Evolutionary conservation across 1,140 invertebrate genomes (phyloP).

Genomic region (Euschistus heros): DNA sequence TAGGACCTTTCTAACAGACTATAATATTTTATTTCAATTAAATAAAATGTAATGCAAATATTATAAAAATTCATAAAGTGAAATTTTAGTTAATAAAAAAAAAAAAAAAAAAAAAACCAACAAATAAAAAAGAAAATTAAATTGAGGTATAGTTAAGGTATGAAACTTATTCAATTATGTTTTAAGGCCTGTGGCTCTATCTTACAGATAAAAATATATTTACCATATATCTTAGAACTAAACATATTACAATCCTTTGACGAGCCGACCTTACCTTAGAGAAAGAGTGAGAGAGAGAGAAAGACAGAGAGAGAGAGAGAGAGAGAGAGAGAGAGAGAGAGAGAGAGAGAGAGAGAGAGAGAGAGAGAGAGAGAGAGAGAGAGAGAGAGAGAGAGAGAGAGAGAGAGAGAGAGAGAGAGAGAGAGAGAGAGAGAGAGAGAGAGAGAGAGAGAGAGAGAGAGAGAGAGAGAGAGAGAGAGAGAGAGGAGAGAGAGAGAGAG

Average conservation of each 20-base stretch:
- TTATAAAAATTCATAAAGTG: too few species aligned
- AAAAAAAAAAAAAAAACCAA: too few species aligned
- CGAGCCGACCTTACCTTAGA: neutral
- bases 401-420: constrained; percentile 22
- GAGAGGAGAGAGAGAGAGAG: neutral
- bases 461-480: constrained; percentile 12
- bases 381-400: constrained; percentile 17
- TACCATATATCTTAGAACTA: too few species aligned
- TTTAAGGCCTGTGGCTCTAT: too few species aligned
- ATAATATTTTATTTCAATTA: too few species aligned
- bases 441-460: constrained; percentile 16
- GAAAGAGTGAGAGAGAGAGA: constrained; percentile 5
- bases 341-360: constrained; percentile 18
- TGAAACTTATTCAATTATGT: too few species aligned
- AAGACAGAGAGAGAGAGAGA: constrained; percentile 27
- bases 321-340: constrained; percentile 29
- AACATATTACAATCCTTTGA: too few species aligned
- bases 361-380: constrained; percentile 17
- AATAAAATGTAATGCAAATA: too few species aligned
- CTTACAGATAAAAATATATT: too few species aligned
- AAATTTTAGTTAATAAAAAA: too few species aligned
- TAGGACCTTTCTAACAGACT: too few species aligned
- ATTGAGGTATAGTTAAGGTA: neutral
- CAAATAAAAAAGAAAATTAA: neutral
- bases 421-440: neutral